A percentile compares a stretch with the other conserved stretches of the same genome.
Conservation (phyloP, 2,888 invertebrate species). For the Drosophila cognata region DNA sequence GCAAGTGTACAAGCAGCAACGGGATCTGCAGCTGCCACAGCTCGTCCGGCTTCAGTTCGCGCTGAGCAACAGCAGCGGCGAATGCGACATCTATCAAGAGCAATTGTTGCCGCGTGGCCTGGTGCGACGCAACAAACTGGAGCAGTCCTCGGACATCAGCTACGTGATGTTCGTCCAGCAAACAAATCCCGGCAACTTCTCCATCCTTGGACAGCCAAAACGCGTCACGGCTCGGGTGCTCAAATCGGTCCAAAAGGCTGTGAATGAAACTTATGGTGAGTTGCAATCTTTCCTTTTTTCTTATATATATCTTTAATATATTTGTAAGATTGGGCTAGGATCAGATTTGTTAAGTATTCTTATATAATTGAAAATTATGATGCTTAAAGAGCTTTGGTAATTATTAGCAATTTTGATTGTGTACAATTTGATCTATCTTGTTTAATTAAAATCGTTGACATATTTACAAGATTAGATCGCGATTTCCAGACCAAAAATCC, state of each 20-base stretch:
- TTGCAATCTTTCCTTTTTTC: slow-evolving; percentile 32
- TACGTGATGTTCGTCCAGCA: slow-evolving; percentile 85
- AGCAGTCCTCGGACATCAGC: slow-evolving; percentile 80
- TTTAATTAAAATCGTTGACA: not conserved
- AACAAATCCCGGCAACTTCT: slow-evolving; percentile 84
- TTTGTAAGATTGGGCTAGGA: not conserved
- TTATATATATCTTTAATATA: not conserved
- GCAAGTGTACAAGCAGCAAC: slow-evolving; percentile 87
- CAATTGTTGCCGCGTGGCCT: slow-evolving; percentile 82
- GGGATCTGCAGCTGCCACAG: slow-evolving; percentile 83
- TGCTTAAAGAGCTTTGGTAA: not conserved
- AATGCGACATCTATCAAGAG: slow-evolving; percentile 85
- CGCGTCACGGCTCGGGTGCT: slow-evolving; percentile 82
- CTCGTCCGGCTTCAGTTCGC: slow-evolving; percentile 84
- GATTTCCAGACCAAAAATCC: not conserved
- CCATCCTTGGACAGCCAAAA: slow-evolving; percentile 85
- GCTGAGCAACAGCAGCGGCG: slow-evolving; percentile 82
- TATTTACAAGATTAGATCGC: not conserved
- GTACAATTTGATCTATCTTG: not conserved
- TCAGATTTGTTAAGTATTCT: not conserved
- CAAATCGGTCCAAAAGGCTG: slow-evolving; percentile 83
- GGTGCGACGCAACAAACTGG: slow-evolving; percentile 83
- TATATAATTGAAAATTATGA: not conserved
- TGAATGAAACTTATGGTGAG: slow-evolving; percentile 85
- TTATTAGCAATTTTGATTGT: not conserved